A percentile compares a stretch with the other conserved stretches of the same genome.
Conservation (phyloP, 2,113 vertebrate genomes). For the Brienomyrus longianalis region DNA sequence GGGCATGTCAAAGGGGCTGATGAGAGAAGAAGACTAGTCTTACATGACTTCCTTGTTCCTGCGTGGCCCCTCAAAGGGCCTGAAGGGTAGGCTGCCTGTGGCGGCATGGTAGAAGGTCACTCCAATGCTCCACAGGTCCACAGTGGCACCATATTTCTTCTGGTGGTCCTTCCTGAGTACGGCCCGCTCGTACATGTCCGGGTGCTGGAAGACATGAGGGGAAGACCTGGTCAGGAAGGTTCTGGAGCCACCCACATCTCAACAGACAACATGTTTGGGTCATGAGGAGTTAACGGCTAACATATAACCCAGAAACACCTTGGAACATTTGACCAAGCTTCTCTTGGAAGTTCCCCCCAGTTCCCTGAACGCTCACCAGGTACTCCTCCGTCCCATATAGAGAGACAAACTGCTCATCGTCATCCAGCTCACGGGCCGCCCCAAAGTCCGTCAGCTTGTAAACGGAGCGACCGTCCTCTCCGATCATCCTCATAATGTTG, state of each 20-base stretch:
- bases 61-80: constrained; percentile 93
- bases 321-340: background rate
- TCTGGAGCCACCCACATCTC: background rate
- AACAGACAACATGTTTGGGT: background rate
- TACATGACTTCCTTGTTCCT: constrained; percentile 99
- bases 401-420: constrained; percentile 96
- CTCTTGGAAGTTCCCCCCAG: background rate
- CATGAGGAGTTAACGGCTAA: background rate
- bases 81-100: constrained; percentile 88
- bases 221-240: background rate
- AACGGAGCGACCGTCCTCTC: constrained; percentile 88
- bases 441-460: constrained; percentile 98
- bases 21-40: constrained; percentile 39
- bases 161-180: constrained; percentile 94
- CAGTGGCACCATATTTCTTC: constrained; percentile 92
- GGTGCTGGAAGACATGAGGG: constrained; percentile 61
- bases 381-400: constrained; percentile 98
- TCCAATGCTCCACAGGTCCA: constrained; percentile 96
- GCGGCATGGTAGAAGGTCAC: constrained; percentile 97
- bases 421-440: constrained; percentile 88
- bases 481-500: constrained; percentile 96
- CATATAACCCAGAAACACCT: background rate
- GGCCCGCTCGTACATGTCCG: constrained; percentile 95
- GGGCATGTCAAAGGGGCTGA: background rate
- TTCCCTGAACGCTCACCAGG: constrained; percentile 66